phyloP scores from a whole-genome alignment of 2,797 vertebrate genomes.

The Poliocrania exsul region DNA sequence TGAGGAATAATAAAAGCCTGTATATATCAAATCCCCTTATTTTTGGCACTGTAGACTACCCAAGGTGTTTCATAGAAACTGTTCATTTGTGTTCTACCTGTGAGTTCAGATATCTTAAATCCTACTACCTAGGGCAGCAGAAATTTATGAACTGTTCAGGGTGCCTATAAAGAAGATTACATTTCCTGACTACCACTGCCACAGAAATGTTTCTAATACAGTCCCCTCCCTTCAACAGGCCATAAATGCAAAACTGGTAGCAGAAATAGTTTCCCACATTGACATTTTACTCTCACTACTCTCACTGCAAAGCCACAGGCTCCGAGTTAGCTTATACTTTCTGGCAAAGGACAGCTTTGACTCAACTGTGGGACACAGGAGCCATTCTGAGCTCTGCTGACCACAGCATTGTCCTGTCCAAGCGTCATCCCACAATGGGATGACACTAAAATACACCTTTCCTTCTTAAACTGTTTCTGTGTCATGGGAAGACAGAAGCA shows the following conservation, averaged over 20 bases:
- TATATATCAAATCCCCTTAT: background rate
- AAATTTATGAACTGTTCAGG: background rate
- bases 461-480: background rate
- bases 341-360: background rate
- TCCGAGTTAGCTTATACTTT: fast-evolving
- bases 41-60: background rate
- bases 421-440: background rate
- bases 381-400: background rate
- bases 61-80: background rate
- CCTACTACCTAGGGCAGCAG: background rate
- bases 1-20: background rate
- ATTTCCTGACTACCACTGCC: background rate
- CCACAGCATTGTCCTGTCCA: background rate
- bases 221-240: background rate
- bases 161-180: background rate
- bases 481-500: background rate
- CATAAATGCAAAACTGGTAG: background rate
- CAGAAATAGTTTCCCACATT: background rate
- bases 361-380: background rate
- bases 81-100: background rate
- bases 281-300: background rate
- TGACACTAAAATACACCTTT: background rate
- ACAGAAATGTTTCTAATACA: background rate
- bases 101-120: background rate
- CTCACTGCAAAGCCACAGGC: background rate